These are phyloP conservation scores for Bombycilla garrulus DNA, from an alignment of 2,113 vertebrate genomes.

Conservation along the genomic window DNA sequence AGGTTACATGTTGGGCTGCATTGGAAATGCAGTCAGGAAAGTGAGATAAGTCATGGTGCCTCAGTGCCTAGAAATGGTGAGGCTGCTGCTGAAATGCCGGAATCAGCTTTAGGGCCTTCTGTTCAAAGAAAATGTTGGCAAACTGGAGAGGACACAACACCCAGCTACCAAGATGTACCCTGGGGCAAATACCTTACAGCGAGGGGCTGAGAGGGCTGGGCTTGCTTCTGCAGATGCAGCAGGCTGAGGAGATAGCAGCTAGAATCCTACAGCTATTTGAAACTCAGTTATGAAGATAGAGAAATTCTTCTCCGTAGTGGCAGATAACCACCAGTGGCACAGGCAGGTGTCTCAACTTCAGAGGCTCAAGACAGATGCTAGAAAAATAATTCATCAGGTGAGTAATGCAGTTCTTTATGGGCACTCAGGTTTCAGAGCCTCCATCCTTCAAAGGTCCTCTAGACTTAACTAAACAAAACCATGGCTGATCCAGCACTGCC, in stretches of 20 bases:
- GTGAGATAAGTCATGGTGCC: neutral
- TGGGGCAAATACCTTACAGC: rapidly evolving
- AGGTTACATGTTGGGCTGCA: neutral
- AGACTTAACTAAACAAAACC: neutral
- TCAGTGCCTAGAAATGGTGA: neutral
- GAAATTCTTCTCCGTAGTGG: neutral
- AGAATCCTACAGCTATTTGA: neutral
- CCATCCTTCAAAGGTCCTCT: neutral
- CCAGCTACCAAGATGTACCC: too few species aligned
- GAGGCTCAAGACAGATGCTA: neutral
- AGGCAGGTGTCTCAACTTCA: neutral
- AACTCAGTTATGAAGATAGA: neutral
- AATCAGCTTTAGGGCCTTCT: neutral
- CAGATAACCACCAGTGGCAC: neutral
- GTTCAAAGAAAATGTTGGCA: neutral
- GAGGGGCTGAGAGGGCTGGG: neutral
- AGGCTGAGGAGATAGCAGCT: rapidly evolving
- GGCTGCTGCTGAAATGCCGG: neutral
- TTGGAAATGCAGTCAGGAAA: neutral
- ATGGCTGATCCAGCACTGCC: neutral
- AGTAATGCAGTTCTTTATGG: neutral
- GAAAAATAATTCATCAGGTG: neutral
- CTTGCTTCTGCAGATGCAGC: neutral
- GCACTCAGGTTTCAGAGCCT: neutral
- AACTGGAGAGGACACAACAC: neutral